Evolutionary conservation across 2,888 invertebrate genomes (phyloP).

Genomic region (Epinotia brunnichana): DNA sequence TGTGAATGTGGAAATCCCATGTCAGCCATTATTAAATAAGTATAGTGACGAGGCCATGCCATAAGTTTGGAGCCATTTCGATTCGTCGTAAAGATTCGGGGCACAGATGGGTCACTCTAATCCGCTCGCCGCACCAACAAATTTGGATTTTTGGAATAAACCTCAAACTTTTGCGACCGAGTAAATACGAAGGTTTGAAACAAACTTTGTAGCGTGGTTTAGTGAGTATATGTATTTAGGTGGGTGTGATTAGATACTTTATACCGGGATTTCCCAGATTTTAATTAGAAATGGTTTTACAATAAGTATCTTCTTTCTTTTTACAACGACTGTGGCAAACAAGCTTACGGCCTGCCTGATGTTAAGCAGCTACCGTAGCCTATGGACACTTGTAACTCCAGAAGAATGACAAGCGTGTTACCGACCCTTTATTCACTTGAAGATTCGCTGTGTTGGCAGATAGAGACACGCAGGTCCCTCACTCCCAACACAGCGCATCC

Average conservation of each 20-base stretch:
- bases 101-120: constrained; percentile 26
- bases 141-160: constrained; percentile 9
- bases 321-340: too few species aligned
- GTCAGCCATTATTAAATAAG: neutral
- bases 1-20: neutral
- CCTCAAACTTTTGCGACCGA: constrained; percentile 26
- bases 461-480: too few species aligned
- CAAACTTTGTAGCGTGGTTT: constrained; percentile 17
- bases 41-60: neutral
- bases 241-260: neutral
- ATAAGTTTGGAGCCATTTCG: constrained; percentile 2
- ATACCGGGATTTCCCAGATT: neutral
- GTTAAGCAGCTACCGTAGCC: too few species aligned
- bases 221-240: constrained; percentile 21
- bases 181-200: constrained; percentile 30
- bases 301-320: too few species aligned
- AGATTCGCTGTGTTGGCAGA: too few species aligned
- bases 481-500: too few species aligned
- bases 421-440: too few species aligned
- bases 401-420: too few species aligned
- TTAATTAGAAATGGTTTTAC: neutral
- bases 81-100: neutral
- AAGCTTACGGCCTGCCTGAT: too few species aligned
- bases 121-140: constrained; percentile 9
- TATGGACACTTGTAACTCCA: too few species aligned